phyloP scores from a whole-genome alignment of 2,888 invertebrate genomes.

The Pterostichus madidus region DNA sequence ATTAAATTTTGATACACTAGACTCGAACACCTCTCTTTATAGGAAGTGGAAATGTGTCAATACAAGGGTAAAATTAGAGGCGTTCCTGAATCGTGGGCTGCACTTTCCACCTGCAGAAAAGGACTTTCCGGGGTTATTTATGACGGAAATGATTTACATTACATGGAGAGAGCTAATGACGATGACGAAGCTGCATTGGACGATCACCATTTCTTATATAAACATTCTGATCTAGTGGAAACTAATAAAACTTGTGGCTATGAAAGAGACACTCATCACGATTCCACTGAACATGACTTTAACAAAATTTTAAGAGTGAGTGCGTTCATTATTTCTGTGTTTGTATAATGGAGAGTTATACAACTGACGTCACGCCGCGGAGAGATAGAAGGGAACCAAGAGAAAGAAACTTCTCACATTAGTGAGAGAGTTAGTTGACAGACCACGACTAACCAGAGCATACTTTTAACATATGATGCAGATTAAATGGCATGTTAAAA shows the following conservation, averaged over 20 bases:
- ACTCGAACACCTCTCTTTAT: slow-evolving; percentile 66
- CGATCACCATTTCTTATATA: slow-evolving; percentile 82
- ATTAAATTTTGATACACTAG: no score
- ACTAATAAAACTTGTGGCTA: slow-evolving; percentile 83
- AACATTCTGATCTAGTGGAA: slow-evolving; percentile 81
- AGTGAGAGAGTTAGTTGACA: no score
- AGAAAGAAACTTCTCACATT: no score
- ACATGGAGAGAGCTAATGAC: slow-evolving; percentile 80
- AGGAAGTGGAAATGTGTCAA: slow-evolving; percentile 88
- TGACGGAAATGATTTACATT: slow-evolving; percentile 87
- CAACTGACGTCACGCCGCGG: no score
- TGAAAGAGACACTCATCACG: slow-evolving; percentile 71
- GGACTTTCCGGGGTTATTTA: slow-evolving; percentile 88
- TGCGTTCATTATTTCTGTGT: slow-evolving; percentile 65
- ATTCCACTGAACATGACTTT: slow-evolving; percentile 74
- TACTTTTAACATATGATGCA: no score
- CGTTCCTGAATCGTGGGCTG: slow-evolving; percentile 87
- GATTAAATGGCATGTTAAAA: no score
- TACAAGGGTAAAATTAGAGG: slow-evolving; percentile 88
- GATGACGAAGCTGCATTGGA: slow-evolving; percentile 69
- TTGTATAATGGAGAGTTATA: no score
- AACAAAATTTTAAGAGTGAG: slow-evolving; percentile 85
- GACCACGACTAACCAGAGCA: no score
- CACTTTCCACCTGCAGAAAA: slow-evolving; percentile 88
- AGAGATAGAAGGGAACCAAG: no score